Conservation (phyloP, 92 coral and sea anemone species). For the Porites cylindrica region DNA sequence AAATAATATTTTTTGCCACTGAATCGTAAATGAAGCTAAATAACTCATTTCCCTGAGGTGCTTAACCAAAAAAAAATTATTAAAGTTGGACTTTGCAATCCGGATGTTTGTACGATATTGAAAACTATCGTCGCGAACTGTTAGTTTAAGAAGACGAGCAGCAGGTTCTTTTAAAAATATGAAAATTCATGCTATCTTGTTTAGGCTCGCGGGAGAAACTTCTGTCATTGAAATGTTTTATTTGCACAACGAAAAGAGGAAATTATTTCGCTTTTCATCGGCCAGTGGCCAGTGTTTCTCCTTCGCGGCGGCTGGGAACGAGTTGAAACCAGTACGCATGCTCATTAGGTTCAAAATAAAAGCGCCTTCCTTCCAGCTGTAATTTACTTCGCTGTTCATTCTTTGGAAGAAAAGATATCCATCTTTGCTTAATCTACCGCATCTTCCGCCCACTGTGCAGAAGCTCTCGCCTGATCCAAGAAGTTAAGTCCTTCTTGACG, state of each 20-base stretch:
- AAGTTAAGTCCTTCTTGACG: slow-evolving; percentile 58
- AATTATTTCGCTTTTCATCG: background rate
- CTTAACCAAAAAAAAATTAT: slow-evolving; percentile 59
- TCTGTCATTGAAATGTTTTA: slow-evolving; percentile 48
- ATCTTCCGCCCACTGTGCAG: slow-evolving; percentile 77
- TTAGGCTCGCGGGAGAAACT: slow-evolving; percentile 63
- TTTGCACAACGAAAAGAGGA: slow-evolving; percentile 35
- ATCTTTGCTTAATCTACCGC: slow-evolving; percentile 74
- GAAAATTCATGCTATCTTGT: slow-evolving; percentile 76
- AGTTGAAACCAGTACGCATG: slow-evolving; percentile 67
- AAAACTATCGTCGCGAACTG: slow-evolving; percentile 77
- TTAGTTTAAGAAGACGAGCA: slow-evolving; percentile 76
- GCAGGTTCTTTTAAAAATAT: slow-evolving; percentile 87
- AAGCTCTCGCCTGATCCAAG: slow-evolving; percentile 51
- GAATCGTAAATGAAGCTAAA: slow-evolving; percentile 81
- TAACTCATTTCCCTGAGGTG: slow-evolving; percentile 63
- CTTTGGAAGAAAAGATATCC: slow-evolving; percentile 23
- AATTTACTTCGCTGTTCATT: slow-evolving; percentile 54
- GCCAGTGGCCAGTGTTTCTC: background rate
- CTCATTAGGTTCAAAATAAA: slow-evolving; percentile 75
- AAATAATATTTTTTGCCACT: slow-evolving; percentile 65
- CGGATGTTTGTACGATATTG: slow-evolving; percentile 85
- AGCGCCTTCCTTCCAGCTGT: slow-evolving; percentile 67
- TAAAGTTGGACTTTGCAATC: slow-evolving; percentile 68
- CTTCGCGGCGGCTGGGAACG: slow-evolving; percentile 55